Percentiles rank a stretch among this genome's conserved stretches.
Evolutionary conservation across 2,797 vertebrate species (phyloP).

Genomic region (Dallia pectoralis): DNA sequence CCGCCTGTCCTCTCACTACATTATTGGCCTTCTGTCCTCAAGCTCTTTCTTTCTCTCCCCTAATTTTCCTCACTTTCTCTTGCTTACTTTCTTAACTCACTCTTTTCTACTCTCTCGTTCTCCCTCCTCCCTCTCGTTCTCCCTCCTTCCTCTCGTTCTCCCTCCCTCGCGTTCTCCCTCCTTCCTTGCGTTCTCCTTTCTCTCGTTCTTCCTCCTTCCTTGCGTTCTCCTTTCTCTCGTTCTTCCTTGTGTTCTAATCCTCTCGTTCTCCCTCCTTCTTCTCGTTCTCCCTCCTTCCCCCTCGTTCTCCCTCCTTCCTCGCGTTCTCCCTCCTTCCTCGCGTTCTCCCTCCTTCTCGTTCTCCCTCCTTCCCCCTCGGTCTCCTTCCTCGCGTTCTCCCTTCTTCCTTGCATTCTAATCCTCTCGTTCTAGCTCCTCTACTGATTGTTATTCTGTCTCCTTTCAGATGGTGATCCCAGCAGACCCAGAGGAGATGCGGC

Average conservation of each 20-base stretch:
- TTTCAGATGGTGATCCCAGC: constrained; percentile 92
- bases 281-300: background rate
- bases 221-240: background rate
- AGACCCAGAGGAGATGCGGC: constrained; percentile 86
- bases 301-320: background rate
- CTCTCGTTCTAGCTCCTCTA: too few relatives aligned
- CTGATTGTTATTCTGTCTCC: too few relatives aligned
- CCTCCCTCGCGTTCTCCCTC: background rate
- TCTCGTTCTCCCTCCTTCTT: too few relatives aligned
- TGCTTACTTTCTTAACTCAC: background rate
- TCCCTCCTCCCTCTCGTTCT: background rate
- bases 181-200: background rate
- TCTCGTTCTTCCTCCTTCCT: background rate
- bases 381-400: background rate
- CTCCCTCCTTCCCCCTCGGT: background rate
- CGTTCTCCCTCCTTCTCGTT: background rate
- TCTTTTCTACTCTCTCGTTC: too few relatives aligned
- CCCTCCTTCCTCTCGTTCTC: background rate
- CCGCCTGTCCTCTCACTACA: too few relatives aligned
- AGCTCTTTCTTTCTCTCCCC: too few relatives aligned
- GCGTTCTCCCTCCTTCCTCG: background rate
- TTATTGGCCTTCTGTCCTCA: too few relatives aligned
- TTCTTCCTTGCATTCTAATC: too few relatives aligned
- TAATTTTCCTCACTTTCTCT: too few relatives aligned
- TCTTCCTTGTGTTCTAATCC: background rate